These are phyloP conservation scores for Pterocles burchelli DNA, from an alignment of 2,113 vertebrate genomes.

Conservation along the genomic window DNA sequence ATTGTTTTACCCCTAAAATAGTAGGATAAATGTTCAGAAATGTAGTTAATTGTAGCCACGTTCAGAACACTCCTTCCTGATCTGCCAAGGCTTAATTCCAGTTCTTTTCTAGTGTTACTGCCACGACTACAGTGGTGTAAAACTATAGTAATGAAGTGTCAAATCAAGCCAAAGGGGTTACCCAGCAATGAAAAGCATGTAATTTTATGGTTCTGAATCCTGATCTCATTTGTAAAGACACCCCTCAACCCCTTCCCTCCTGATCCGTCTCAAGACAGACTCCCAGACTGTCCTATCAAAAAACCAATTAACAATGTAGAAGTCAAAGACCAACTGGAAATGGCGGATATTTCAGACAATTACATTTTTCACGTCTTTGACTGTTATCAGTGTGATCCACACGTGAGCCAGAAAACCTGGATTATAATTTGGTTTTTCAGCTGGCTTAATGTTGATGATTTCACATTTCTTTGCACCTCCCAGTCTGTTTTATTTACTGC, in stretches of 20 bases:
- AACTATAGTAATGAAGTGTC: neutral
- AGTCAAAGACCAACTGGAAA: neutral
- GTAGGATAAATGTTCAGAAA: neutral
- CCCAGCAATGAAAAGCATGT: neutral
- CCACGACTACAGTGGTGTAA: neutral
- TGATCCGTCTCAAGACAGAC: neutral
- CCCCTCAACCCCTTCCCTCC: neutral
- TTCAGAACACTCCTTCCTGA: neutral
- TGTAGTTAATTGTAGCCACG: slow-evolving; percentile 4
- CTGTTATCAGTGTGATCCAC: neutral
- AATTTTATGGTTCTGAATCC: neutral
- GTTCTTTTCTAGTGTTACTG: neutral
- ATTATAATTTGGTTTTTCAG: neutral
- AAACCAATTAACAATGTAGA: neutral
- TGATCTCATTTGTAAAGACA: neutral
- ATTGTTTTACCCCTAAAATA: slow-evolving; percentile 12
- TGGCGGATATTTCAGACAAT: neutral
- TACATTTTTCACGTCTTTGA: neutral
- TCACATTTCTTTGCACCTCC: neutral
- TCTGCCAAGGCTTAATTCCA: neutral
- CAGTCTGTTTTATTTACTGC: neutral
- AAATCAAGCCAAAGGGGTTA: neutral
- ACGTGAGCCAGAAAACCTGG: neutral
- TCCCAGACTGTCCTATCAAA: neutral
- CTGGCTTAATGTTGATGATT: neutral